Conservation (phyloP, 2,113 vertebrate species). For the Anoura caudifer region DNA sequence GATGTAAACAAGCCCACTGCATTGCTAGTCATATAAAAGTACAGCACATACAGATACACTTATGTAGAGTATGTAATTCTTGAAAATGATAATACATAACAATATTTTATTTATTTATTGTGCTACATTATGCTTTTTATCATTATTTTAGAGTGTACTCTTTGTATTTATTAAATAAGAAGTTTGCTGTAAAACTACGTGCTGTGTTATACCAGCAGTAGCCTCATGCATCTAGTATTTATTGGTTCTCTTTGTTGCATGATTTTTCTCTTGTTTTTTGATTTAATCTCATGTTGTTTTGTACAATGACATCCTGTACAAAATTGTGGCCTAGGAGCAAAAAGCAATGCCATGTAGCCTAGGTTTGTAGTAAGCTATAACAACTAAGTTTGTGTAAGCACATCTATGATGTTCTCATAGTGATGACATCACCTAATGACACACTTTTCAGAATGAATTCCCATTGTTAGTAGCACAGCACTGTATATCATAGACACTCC, state of each 20-base stretch:
- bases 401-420: background rate
- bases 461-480: background rate
- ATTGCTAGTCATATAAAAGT: background rate
- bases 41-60: too few relatives aligned
- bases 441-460: background rate
- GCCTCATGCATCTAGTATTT: background rate
- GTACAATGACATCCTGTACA: background rate
- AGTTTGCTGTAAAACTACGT: background rate
- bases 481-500: background rate
- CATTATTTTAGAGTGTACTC: background rate
- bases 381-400: background rate
- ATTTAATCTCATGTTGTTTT: background rate
- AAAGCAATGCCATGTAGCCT: background rate
- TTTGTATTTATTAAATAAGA: background rate
- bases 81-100: background rate
- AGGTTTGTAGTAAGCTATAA: background rate
- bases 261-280: background rate
- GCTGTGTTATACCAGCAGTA: background rate
- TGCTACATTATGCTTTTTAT: background rate
- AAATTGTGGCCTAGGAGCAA: background rate
- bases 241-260: background rate
- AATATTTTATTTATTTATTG: background rate
- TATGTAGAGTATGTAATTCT: background rate
- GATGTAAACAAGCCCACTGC: background rate
- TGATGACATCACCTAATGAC: background rate